These are phyloP conservation scores for Apocheima hispidaria DNA, from an alignment of 2,888 invertebrate species.

Conservation along the genomic window DNA sequence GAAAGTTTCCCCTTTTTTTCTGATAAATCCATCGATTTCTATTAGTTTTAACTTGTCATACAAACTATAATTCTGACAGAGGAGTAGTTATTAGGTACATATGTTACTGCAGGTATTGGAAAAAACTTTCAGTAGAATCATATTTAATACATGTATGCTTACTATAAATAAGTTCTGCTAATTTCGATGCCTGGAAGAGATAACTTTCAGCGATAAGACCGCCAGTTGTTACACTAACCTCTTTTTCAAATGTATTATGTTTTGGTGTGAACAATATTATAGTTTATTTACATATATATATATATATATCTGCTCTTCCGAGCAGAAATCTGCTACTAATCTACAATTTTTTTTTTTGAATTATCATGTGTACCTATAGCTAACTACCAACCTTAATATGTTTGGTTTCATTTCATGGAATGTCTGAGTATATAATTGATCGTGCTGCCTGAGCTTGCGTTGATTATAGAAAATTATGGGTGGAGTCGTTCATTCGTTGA, in stretches of 20 bases:
- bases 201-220: too few relatives aligned
- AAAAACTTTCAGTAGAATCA: not conserved
- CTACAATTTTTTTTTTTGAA: too few relatives aligned
- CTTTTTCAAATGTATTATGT: too few relatives aligned
- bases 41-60: conserved; percentile 38
- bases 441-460: conserved; percentile 54
- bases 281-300: too few relatives aligned
- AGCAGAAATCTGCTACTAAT: too few relatives aligned
- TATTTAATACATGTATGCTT: too few relatives aligned
- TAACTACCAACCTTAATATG: conserved; percentile 40
- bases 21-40: conserved; percentile 57
- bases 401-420: conserved; percentile 26
- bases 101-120: not conserved
- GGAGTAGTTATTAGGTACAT: not conserved
- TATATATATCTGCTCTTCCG: too few relatives aligned
- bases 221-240: too few relatives aligned
- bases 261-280: too few relatives aligned
- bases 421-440: conserved; percentile 54
- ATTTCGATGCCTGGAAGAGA: too few relatives aligned
- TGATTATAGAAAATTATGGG: conserved; percentile 71
- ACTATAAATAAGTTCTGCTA: too few relatives aligned
- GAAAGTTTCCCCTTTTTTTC: conserved; percentile 66
- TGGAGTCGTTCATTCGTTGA: conserved; percentile 46
- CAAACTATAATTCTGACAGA: conserved; percentile 25
- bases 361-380: too few relatives aligned